A percentile compares a stretch with the other conserved stretches of the same genome.
These are phyloP conservation scores for Sebastes oblongus DNA, from an alignment of 2,797 vertebrate genomes.

Conservation along the genomic window DNA sequence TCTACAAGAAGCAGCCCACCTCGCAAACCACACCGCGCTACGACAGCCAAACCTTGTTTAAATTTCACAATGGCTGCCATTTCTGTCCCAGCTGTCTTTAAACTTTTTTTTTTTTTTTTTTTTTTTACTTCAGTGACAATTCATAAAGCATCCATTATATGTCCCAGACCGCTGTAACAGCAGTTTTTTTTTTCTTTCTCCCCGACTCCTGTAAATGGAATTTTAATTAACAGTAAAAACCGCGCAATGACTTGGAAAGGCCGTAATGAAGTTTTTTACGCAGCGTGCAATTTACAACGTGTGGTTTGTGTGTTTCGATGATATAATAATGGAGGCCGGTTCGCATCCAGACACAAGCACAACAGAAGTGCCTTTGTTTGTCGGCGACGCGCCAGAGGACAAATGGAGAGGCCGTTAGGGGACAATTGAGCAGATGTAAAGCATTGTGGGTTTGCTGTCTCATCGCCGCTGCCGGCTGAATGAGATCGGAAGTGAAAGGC, in stretches of 20 bases:
- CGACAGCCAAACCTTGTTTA: constrained; percentile 9
- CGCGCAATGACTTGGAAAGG: constrained; percentile 65
- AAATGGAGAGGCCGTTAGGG: neutral
- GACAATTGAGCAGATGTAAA: constrained; percentile 25
- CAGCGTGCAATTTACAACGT: constrained; percentile 58
- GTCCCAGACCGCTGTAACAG: constrained; percentile 55
- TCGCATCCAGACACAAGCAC: constrained; percentile 37
- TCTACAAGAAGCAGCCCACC: neutral
- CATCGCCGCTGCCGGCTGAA: neutral
- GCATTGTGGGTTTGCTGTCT: neutral
- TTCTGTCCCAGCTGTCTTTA: constrained; percentile 47
- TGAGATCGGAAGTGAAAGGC: neutral
- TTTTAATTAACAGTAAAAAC: constrained; percentile 78
- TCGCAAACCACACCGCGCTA: neutral
- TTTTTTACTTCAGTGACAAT: constrained; percentile 38
- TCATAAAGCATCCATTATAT: constrained; percentile 62
- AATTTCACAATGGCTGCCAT: constrained; percentile 46
- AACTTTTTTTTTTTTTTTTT: constrained; percentile 18
- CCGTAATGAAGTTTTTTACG: constrained; percentile 72
- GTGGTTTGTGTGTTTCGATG: constrained; percentile 60
- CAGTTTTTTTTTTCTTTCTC: constrained; percentile 23
- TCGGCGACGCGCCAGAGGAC: neutral
- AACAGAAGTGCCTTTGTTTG: constrained; percentile 52
- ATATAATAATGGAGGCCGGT: constrained; percentile 33
- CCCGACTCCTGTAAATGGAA: constrained; percentile 54